Evolutionary conservation across 2,888 invertebrate species (phyloP), one percentile per base, ranked within the genome.

Genomic region (Mesochorus sp.): DNA sequence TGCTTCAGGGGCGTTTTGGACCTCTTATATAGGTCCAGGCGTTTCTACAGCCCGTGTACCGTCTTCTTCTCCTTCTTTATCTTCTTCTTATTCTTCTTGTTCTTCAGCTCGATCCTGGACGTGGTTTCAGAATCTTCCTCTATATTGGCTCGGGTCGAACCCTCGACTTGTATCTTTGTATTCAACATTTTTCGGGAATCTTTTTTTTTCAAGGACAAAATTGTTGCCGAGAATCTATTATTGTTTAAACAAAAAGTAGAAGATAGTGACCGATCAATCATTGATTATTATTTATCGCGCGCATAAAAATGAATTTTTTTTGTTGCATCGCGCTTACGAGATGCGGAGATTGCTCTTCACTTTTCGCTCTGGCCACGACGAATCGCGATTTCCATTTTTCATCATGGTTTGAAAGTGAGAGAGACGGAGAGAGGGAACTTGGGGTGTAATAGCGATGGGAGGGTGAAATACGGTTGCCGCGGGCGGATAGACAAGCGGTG

Each of bases 341-440:
- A 51, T 42, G 17, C 42, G n/a, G 49, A 68, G 51, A 53, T 62
- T 71, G 59, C 66, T 67, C 61, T 71, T 67, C 67, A 57, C 62
- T 59, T 75, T 75, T 66, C 59, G 34, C 66, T 71, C 72, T 37
- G 72, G 72, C 72, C 72, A 75, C 81, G 85, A 86, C 84, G 85
- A 85, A 85, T 88, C 83, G 83, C 82, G 85, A 88, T 89, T 90
- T 90, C 87, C 89, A 89, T 90, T 89, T 90, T 90, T 90, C 89
- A 89, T 89, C 88, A 87, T 83, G 84, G 83, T 81, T 77, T 78
- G 78, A 79, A 85, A 85, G 84, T 82, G 81, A 73, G 57, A 42
- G 64, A 34, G 80, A 77, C 66, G 53, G 42, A 10, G 42, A 39
- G 10, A 3, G 47, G 4, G 21, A 21, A n/a, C n/a, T n/a, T n/a